Conservation (phyloP, 2,888 invertebrate species). For the Megaustenia siamemsis region DNA sequence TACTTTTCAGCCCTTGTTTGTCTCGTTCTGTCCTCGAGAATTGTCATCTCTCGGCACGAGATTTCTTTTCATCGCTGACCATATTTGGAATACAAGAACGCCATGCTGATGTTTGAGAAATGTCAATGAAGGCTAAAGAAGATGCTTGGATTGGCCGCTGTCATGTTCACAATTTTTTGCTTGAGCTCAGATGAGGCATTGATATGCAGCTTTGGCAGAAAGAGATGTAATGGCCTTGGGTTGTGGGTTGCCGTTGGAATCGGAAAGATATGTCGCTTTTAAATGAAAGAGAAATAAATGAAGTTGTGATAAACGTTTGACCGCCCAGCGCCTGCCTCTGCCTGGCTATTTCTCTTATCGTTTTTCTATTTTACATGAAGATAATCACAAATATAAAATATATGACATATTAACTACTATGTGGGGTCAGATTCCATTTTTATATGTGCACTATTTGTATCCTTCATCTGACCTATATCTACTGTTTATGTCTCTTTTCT, state of each 20-base stretch:
- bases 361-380: too few relatives aligned
- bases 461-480: too few relatives aligned
- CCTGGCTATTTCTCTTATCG: too few relatives aligned
- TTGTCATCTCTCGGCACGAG: neutral
- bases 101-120: conserved; percentile 18
- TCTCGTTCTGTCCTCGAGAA: neutral
- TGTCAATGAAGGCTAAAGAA: conserved; percentile 21
- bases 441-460: too few relatives aligned
- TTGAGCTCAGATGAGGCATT: neutral
- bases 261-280: too few relatives aligned
- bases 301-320: too few relatives aligned
- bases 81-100: conserved; percentile 42
- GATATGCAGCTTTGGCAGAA: neutral
- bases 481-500: too few relatives aligned
- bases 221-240: neutral
- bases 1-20: neutral
- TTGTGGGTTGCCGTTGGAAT: neutral
- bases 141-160: conserved; percentile 3
- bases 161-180: conserved; percentile 7
- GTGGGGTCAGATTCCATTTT: too few relatives aligned
- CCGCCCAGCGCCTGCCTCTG: too few relatives aligned
- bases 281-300: too few relatives aligned
- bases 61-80: conserved; percentile 23
- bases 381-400: too few relatives aligned
- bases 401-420: too few relatives aligned